A percentile compares a stretch with the other conserved stretches of the same genome.
phyloP scores from a whole-genome alignment of 2,113 vertebrate genomes.

The Montifringilla adamsi region DNA sequence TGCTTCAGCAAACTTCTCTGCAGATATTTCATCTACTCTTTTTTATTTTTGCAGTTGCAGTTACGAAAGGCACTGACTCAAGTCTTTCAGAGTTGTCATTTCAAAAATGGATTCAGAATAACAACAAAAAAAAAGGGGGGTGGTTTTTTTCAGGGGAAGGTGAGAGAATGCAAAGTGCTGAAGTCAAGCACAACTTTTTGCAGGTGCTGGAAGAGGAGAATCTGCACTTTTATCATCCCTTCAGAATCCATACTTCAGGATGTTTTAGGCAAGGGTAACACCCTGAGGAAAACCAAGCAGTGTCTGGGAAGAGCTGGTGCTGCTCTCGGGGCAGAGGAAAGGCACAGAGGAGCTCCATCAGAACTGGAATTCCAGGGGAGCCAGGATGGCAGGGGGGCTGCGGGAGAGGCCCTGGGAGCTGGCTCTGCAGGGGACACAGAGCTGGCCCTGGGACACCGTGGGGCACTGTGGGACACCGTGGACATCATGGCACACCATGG shows the following conservation, averaged over 20 bases:
- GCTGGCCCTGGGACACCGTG: accelerated
- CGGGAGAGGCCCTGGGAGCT: neutral
- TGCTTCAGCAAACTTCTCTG: neutral
- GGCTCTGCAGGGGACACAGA: neutral
- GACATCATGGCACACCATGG: too few species aligned
- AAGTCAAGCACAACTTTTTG: neutral
- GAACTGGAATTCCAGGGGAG: accelerated
- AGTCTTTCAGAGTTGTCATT: slow-evolving; percentile 4
- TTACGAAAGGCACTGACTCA: slow-evolving; percentile 48
- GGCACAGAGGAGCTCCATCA: too few species aligned
- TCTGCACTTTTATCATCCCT: neutral
- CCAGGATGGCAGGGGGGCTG: neutral
- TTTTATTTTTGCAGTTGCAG: neutral
- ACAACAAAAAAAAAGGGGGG: neutral
- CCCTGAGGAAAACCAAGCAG: neutral
- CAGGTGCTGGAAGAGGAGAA: neutral
- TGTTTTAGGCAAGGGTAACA: neutral
- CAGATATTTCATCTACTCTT: neutral
- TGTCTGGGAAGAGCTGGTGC: neutral
- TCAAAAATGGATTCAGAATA: slow-evolving; percentile 4
- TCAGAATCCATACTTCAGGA: neutral
- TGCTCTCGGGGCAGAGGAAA: accelerated
- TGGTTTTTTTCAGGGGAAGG: neutral
- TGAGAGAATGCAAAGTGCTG: neutral
- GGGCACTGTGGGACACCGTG: too few species aligned